Conservation (phyloP, 2,797 vertebrate species). For the Phoeniculus purpureus region DNA sequence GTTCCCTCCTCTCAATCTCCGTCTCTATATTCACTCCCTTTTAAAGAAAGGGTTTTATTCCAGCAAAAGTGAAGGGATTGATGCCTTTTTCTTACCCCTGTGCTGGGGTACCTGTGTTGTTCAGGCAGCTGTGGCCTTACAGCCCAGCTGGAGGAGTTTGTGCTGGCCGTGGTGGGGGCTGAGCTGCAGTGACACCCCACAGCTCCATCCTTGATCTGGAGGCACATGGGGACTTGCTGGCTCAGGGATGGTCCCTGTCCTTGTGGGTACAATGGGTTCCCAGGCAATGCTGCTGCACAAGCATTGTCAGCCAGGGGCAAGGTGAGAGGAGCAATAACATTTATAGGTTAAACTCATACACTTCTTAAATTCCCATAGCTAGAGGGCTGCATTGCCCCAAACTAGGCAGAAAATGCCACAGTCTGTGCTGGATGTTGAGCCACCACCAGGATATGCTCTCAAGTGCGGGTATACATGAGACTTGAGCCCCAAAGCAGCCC, state of each 20-base stretch:
- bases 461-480: neutral
- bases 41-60: slow-evolving; percentile 8
- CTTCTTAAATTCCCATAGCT: fast-evolving
- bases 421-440: neutral
- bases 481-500: fast-evolving
- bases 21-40: neutral
- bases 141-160: neutral
- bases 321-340: neutral
- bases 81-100: neutral
- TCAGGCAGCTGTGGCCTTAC: neutral
- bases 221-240: fast-evolving
- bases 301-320: neutral
- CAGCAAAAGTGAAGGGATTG: neutral
- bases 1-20: neutral
- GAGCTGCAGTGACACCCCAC: neutral
- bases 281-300: too few relatives aligned
- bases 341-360: neutral
- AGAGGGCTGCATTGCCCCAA: neutral
- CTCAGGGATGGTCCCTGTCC: neutral
- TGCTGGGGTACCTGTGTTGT: neutral
- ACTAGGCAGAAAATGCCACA: neutral
- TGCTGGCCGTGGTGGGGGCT: fast-evolving
- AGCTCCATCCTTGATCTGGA: neutral
- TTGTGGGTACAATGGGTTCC: neutral
- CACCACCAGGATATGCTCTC: fast-evolving